These are phyloP conservation scores for Drosophila bocki DNA, from an alignment of 1,140 invertebrate species.

Conservation along the genomic window DNA sequence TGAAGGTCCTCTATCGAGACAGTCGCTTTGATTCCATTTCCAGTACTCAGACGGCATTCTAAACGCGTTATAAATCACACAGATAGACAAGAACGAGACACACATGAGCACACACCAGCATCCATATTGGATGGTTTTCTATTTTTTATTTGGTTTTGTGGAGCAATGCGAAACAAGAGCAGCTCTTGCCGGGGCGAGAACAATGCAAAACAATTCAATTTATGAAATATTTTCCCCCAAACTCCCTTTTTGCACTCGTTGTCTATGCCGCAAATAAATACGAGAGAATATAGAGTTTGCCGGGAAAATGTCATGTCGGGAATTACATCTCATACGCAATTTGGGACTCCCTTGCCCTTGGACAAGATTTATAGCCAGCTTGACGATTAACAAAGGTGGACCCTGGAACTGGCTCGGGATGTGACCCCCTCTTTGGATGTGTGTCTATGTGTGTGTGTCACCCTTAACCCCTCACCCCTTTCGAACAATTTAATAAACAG, in stretches of 20 bases:
- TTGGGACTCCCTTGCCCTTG: conserved; percentile 37
- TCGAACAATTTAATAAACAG: conserved; percentile 76
- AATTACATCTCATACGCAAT: conserved; percentile 68
- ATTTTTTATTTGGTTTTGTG: conserved; percentile 45
- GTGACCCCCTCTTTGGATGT: background rate
- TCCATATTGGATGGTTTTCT: conserved; percentile 43
- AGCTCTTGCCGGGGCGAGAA: conserved; percentile 29
- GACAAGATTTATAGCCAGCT: conserved; percentile 71
- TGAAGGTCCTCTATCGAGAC: background rate
- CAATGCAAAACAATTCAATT: conserved; percentile 75
- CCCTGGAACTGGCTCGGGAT: background rate
- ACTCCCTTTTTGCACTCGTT: conserved; percentile 1
- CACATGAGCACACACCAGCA: conserved; percentile 10
- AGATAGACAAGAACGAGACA: conserved; percentile 2
- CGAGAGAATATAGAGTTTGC: conserved; percentile 24
- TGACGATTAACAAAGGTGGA: conserved; percentile 76
- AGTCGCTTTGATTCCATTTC: conserved; percentile 32
- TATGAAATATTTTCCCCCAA: conserved; percentile 66
- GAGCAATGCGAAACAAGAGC: conserved; percentile 34
- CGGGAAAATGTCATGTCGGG: conserved; percentile 51
- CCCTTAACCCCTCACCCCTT: conserved; percentile 55
- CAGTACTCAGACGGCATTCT: conserved; percentile 32
- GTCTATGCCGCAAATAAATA: conserved; percentile 38
- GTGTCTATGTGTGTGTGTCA: background rate
- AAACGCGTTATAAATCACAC: conserved; percentile 66